A percentile compares a stretch with the other conserved stretches of the same genome.
phyloP scores from a whole-genome alignment of 2,797 vertebrate species.

The Muscicapa striata region DNA sequence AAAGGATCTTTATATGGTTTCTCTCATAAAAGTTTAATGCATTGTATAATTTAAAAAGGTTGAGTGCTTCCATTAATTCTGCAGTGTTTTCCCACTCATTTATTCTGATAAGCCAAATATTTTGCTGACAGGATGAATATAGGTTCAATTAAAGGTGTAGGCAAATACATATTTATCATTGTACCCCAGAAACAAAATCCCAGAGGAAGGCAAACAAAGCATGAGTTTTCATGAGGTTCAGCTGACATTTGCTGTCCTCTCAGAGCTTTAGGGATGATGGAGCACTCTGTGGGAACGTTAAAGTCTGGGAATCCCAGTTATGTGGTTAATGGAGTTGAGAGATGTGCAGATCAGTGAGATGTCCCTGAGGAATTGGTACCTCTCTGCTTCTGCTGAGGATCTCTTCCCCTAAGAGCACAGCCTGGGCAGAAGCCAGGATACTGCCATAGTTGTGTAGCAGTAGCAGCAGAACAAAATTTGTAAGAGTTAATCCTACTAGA shows the following conservation, averaged over 20 bases:
- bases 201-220: neutral
- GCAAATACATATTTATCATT: neutral
- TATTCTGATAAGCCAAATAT: neutral
- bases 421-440: neutral
- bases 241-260: neutral
- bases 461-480: neutral
- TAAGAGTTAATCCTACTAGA: conserved; percentile 1
- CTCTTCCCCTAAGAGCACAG: neutral
- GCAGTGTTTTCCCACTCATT: neutral
- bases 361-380: neutral
- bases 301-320: neutral
- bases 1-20: neutral
- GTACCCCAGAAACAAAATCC: neutral
- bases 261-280: neutral
- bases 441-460: neutral
- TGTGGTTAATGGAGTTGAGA: neutral
- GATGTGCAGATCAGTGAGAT: neutral
- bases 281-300: neutral
- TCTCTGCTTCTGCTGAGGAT: neutral
- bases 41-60: conserved; percentile 28
- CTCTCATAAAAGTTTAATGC: conserved; percentile 36
- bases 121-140: neutral
- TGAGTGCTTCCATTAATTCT: conserved; percentile 44
- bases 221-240: neutral
- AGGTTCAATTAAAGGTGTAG: neutral